Percentiles rank a stretch among this genome's conserved stretches.
These are phyloP conservation scores for Lethrus apterus DNA, from an alignment of 1,140 invertebrate genomes.

Conservation along the genomic window DNA sequence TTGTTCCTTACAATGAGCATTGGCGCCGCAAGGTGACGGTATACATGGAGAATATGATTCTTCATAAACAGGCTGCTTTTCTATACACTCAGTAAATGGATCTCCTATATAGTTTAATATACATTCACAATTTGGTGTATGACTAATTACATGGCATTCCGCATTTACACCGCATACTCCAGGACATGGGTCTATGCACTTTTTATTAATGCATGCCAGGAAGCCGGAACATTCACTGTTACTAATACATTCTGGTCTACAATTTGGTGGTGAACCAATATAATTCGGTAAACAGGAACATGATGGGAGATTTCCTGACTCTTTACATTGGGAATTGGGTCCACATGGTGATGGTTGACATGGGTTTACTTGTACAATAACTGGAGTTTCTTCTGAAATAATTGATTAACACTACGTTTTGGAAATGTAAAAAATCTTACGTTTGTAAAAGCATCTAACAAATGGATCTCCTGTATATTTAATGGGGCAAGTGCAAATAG, in stretches of 20 bases:
- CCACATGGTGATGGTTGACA: slow-evolving; percentile 64
- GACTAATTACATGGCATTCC: slow-evolving; percentile 58
- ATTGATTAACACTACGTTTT: slow-evolving; percentile 17
- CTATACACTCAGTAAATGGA: slow-evolving; percentile 44
- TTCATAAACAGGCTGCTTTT: background rate
- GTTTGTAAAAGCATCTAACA: slow-evolving; percentile 44
- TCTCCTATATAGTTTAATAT: slow-evolving; percentile 50
- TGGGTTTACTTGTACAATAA: slow-evolving; percentile 48
- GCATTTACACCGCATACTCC: slow-evolving; percentile 57
- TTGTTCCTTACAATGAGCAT: slow-evolving; percentile 42
- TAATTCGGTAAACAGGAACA: slow-evolving; percentile 66
- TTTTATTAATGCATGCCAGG: slow-evolving; percentile 66
- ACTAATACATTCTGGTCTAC: slow-evolving; percentile 69
- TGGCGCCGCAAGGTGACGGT: slow-evolving; percentile 48
- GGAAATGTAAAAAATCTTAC: slow-evolving; percentile 36
- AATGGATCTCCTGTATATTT: slow-evolving; percentile 50
- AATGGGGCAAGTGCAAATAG: slow-evolving; percentile 48
- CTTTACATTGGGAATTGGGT: slow-evolving; percentile 63
- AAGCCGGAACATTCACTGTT: slow-evolving; percentile 68
- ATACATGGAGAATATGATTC: slow-evolving; percentile 35
- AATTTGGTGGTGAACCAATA: slow-evolving; percentile 67
- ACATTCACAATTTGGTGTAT: slow-evolving; percentile 57
- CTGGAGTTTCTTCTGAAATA: slow-evolving; percentile 37
- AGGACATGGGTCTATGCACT: slow-evolving; percentile 69
- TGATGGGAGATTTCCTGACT: slow-evolving; percentile 48